Evolutionary conservation across 2,797 vertebrate genomes (phyloP), one percentile per base, ranked within the genome.

Genomic region (Danio aesculapii): DNA sequence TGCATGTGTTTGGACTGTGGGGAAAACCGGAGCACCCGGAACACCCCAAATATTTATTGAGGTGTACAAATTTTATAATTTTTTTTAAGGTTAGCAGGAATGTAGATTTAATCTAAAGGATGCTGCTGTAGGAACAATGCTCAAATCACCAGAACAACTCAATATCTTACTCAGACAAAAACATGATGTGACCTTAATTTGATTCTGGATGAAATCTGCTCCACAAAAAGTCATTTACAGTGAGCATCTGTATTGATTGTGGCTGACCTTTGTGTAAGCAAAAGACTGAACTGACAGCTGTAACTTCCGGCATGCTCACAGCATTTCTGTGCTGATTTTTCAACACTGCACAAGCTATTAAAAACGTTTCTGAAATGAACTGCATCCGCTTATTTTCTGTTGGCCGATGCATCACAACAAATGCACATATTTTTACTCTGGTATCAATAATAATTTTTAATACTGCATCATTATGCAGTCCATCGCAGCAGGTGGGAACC

Each of bases 221-320:
- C 49, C 49, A 62, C 47, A 44, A n/a, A 46, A 49, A 72, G 30
- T 72, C 14, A 10, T 63, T 72, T 53, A 62, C 50, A 46, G 67
- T 44, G 13, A 79, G 30, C 43, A 30, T 16, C 19, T 10, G 57
- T 53, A 79, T 79, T 79, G 68, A 79, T 63, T n/a, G 41, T 5
- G 21, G 46, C 47, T 52, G 66, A 61, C 66, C 66, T 50, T 12
- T 1, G 57, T 53, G 47, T 53, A 13, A 62, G 47, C 30, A 16
- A 62, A 71, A 52, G 9, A n/a, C 58, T 50, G 17, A 71, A 30
- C 6, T 30, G 58, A 79, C 55, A 21, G 55, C 12, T 16, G 66
- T 14, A 13, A 50, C 59, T 69, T 46, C 10, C 12, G 1, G 19
- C 52, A 55, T 19, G 9, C 41, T n/a, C n/a, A 1, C 3, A 58